Evolutionary conservation across 2,113 vertebrate species (phyloP).

Genomic region (Uropsilus gracilis): DNA sequence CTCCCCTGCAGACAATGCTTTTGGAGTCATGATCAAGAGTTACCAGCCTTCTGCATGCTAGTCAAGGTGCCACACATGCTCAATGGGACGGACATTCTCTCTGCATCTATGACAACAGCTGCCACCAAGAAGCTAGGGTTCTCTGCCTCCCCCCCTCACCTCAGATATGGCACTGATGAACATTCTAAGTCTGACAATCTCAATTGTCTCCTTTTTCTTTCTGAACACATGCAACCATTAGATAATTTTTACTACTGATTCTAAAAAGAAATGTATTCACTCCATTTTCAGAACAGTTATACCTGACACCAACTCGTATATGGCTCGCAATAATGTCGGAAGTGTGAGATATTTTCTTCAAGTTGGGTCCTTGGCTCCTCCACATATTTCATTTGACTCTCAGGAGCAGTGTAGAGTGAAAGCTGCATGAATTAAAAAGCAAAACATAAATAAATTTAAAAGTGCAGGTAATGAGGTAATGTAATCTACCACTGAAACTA

Average conservation of each 20-base stretch:
- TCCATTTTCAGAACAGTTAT: slow-evolving; percentile 64
- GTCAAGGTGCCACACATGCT: not conserved
- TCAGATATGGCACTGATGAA: not conserved
- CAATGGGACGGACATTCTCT: not conserved
- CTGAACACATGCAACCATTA: slow-evolving; percentile 26
- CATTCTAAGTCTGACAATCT: not conserved
- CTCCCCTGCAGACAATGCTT: not conserved
- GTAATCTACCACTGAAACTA: not conserved
- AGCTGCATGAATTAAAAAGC: slow-evolving; percentile 86
- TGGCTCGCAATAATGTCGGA: slow-evolving; percentile 89
- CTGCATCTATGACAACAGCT: not conserved
- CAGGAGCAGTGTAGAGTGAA: slow-evolving; percentile 92
- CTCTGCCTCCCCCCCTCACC: not conserved
- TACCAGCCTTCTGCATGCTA: not conserved
- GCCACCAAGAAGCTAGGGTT: not conserved
- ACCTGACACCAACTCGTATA: slow-evolving; percentile 92
- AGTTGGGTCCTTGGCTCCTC: slow-evolving; percentile 86
- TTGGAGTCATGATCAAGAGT: slow-evolving; percentile 5
- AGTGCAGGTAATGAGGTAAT: slow-evolving; percentile 5
- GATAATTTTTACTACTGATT: not conserved
- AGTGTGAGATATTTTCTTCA: slow-evolving; percentile 88
- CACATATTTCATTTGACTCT: slow-evolving; percentile 81
- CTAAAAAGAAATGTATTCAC: not conserved
- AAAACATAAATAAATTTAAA: slow-evolving; percentile 58
- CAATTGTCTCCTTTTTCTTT: slow-evolving; percentile 1